Evolutionary conservation across 1,140 invertebrate species (phyloP).

Genomic region (Drosophila jambulina): DNA sequence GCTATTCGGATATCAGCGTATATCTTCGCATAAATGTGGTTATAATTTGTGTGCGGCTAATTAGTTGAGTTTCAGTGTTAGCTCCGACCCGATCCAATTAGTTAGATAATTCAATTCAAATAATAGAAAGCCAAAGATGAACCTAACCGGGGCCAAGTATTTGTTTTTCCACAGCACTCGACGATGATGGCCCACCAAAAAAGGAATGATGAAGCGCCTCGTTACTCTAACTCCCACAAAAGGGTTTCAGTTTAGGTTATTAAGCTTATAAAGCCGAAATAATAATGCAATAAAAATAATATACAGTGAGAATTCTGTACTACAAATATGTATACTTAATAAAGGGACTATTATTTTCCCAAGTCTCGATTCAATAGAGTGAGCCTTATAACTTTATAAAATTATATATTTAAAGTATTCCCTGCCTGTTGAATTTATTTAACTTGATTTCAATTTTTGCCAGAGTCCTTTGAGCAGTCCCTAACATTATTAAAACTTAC

Average conservation of each 20-base stretch:
- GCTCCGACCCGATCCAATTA: constrained; percentile 61
- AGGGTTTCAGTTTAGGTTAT: not conserved
- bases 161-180: constrained; percentile 26
- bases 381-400: no score
- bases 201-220: constrained; percentile 8
- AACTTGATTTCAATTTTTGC: not conserved
- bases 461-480: not conserved
- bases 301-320: not conserved
- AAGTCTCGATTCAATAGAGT: not conserved
- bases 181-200: constrained; percentile 8
- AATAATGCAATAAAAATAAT: not conserved
- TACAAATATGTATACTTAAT: not conserved
- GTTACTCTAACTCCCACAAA: not conserved
- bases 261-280: not conserved
- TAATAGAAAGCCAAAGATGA: constrained; percentile 35
- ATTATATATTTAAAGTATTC: no score
- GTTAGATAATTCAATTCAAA: constrained; percentile 63
- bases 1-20: constrained; percentile 21
- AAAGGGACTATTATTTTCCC: not conserved
- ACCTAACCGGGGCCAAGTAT: constrained; percentile 25
- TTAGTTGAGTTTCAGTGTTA: constrained; percentile 51
- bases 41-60: constrained; percentile 62
- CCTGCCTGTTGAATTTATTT: not conserved
- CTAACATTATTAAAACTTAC: constrained; percentile 16
- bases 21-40: constrained; percentile 51